phyloP scores from a whole-genome alignment of 2,113 vertebrate genomes.

The Asarcornis scutulata region DNA sequence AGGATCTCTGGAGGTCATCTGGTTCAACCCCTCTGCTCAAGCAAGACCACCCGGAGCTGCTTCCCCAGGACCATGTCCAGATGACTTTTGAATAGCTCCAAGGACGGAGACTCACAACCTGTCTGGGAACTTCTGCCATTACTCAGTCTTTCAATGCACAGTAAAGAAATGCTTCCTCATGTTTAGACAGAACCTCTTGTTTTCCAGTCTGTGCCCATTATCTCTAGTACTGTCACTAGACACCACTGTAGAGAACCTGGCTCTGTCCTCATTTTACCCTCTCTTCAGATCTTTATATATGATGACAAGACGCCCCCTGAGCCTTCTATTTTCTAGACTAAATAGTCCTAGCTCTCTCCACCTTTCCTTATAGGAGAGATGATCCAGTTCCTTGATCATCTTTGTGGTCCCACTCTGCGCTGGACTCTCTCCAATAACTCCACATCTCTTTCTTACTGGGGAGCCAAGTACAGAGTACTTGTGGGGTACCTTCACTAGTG shows the following conservation, averaged over 20 bases:
- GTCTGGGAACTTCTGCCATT: neutral
- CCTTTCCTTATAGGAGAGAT: neutral
- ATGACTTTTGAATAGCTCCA: neutral
- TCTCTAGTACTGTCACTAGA: no score
- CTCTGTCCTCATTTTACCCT: neutral
- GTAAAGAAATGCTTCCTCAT: neutral
- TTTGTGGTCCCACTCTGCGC: neutral
- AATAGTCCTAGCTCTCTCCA: neutral
- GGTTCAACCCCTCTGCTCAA: neutral
- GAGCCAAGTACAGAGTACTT: neutral
- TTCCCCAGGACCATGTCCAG: neutral
- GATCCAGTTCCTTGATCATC: neutral
- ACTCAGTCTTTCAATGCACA: neutral
- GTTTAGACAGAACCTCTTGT: neutral
- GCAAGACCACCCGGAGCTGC: neutral
- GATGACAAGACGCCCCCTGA: neutral
- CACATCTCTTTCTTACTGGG: neutral
- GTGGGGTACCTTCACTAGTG: neutral
- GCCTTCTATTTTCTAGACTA: neutral
- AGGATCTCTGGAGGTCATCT: neutral
- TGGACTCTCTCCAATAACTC: neutral
- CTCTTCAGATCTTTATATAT: neutral
- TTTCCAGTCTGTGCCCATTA: neutral
- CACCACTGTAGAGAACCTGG: neutral
- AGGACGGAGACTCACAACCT: neutral